These are phyloP conservation scores for Helobdella robusta DNA, from an alignment of 2,888 invertebrate genomes.

Conservation along the genomic window DNA sequence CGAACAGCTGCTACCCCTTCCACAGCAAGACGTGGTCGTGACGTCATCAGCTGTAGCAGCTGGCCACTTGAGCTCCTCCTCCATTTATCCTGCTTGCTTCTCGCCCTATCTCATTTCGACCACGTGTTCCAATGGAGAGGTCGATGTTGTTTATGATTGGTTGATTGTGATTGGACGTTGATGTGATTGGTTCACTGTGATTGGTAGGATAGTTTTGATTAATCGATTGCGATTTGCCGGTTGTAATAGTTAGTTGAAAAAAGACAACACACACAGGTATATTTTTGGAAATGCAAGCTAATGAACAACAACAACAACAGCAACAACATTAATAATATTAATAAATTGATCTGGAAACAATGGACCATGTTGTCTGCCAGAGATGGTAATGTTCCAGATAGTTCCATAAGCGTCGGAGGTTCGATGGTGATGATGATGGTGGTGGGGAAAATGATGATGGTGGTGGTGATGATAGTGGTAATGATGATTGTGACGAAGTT, in stretches of 20 bases:
- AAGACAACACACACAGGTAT: constrained; percentile 10
- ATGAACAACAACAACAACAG: background rate
- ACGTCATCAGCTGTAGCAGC: constrained; percentile 88
- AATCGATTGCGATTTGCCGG: too few relatives aligned
- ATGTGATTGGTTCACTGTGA: too few relatives aligned
- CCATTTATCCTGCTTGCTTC: constrained; percentile 95
- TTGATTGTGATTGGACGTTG: too few relatives aligned
- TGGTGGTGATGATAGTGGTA: too few relatives aligned
- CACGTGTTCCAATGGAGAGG: constrained; percentile 83
- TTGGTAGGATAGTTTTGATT: too few relatives aligned
- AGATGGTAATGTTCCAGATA: background rate
- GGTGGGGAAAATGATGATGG: too few relatives aligned
- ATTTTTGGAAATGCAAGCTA: constrained; percentile 44
- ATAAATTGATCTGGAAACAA: constrained; percentile 12
- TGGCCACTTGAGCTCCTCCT: constrained; percentile 90
- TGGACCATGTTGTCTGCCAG: constrained; percentile 19
- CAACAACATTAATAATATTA: background rate
- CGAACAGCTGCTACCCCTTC: constrained; percentile 74
- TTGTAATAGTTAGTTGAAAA: too few relatives aligned
- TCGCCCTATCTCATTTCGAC: constrained; percentile 92
- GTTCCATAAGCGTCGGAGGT: constrained; percentile 9
- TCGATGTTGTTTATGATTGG: constrained; percentile 53
- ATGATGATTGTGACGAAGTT: too few relatives aligned
- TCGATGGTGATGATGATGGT: too few relatives aligned
- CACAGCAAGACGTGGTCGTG: constrained; percentile 81